These are phyloP conservation scores for Acipenser oxyrinchus DNA, from an alignment of 2,797 vertebrate genomes.

Conservation along the genomic window DNA sequence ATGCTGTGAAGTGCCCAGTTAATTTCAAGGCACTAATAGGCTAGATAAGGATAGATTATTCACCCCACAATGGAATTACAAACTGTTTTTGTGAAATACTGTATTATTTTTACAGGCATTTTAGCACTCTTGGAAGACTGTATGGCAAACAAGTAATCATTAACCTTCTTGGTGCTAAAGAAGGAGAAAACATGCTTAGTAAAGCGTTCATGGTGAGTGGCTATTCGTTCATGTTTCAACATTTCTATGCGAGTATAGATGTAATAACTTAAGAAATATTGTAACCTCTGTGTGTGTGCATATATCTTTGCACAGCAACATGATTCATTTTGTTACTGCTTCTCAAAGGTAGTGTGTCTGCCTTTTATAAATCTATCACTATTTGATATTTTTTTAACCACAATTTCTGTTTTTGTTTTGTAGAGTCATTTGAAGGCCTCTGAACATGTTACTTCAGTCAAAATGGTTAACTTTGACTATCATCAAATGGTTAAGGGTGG, in stretches of 20 bases:
- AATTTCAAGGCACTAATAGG: no score
- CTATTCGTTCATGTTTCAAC: background rate
- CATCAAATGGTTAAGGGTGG: constrained; percentile 96
- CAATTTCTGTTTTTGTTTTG: constrained; percentile 14
- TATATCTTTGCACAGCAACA: background rate
- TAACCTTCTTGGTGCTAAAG: constrained; percentile 92
- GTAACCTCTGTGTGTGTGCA: background rate
- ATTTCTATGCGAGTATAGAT: background rate
- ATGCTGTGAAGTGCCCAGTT: no score
- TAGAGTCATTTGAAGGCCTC: constrained; percentile 96
- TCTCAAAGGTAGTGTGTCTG: background rate
- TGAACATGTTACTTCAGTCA: constrained; percentile 73
- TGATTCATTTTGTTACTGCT: no score
- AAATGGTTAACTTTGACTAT: constrained; percentile 97
- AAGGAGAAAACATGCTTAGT: constrained; percentile 97
- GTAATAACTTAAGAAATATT: background rate
- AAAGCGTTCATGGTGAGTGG: constrained; percentile 89
- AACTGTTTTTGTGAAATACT: background rate
- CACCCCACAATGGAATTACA: background rate
- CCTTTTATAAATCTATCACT: background rate
- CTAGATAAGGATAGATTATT: no score
- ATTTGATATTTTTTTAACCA: background rate
- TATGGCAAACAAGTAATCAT: constrained; percentile 94
- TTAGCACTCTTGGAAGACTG: constrained; percentile 78
- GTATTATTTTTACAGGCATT: constrained; percentile 69